Percentiles rank a stretch among this genome's conserved stretches.
Evolutionary conservation across 2,888 invertebrate genomes (phyloP).

Genomic region (Candidula unifasciata): DNA sequence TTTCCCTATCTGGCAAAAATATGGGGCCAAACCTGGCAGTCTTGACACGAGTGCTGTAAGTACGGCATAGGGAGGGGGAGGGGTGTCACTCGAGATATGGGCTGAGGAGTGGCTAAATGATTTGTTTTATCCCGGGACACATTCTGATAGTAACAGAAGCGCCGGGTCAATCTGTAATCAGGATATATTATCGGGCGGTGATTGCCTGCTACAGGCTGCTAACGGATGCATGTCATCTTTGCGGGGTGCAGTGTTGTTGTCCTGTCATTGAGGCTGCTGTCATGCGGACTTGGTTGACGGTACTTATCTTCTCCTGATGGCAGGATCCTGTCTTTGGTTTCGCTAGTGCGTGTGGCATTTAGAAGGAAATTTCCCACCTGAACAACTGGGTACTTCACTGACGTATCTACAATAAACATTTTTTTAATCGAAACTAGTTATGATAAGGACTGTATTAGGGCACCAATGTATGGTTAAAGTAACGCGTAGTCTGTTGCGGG

Average conservation of each 20-base stretch:
- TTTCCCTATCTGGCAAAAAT: neutral
- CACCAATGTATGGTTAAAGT: too few species aligned
- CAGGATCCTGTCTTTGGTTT: neutral
- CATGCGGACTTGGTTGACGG: neutral
- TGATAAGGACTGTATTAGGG: too few species aligned
- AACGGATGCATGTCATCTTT: constrained; percentile 23
- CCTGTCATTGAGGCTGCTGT: constrained; percentile 1
- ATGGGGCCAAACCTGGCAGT: neutral
- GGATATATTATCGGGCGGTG: constrained; percentile 16
- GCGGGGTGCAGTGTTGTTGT: constrained; percentile 19
- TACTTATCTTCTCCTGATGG: constrained; percentile 19
- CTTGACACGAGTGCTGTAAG: neutral
- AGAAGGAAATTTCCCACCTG: too few species aligned
- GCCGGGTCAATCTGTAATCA: constrained; percentile 19
- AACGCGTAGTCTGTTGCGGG: too few species aligned
- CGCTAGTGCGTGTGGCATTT: too few species aligned
- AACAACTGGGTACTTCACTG: too few species aligned
- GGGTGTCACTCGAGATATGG: neutral
- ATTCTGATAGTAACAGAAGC: constrained; percentile 1
- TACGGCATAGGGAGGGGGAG: neutral
- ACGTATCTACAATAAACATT: too few species aligned
- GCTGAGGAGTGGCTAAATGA: neutral
- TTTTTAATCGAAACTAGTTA: too few species aligned
- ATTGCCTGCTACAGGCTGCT: neutral
- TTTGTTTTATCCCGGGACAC: neutral